Evolutionary conservation across 1,140 invertebrate species (phyloP), one percentile per base, ranked within the genome.

Genomic region (Calosoma granatense): DNA sequence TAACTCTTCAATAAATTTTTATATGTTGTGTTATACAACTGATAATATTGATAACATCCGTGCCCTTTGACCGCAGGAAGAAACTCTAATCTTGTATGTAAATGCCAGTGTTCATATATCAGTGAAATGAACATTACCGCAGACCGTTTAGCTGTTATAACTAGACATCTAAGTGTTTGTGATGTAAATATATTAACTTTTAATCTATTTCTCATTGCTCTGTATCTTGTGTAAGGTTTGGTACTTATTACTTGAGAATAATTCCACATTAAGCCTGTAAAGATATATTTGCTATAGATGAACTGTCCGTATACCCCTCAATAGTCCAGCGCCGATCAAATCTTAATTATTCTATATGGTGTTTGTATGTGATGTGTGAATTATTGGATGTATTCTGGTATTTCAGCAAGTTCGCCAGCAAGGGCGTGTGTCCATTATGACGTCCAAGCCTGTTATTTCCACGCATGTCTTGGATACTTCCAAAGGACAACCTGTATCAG

Each of bases 381-480:
- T n/a, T n/a, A n/a, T n/a, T n/a, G n/a, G n/a, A n/a, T n/a, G n/a
- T n/a, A n/a, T n/a, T n/a, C n/a, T 55, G 15, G 3, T 26, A 30
- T 55, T 55, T n/a, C 26, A 55, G 54, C 54, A 55, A 55, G 15
- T 30, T 6, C 23, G 54, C 20, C 54, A 55, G 39, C 22, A 11
- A 17, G 14, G 47, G 30, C 47, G 53, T 26, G 30, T 54, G 26
- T 55, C 54, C 17, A 54, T 55, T 53, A 55, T 43, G 36, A 20
- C 22, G 53, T n/a, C 30, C 21, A 62, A 59, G 55, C 56, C 65
- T 1, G 65, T 67, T 30, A 70, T 72, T 52, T 83, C 81, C 1
- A 85, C 84, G 1, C 81, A 86, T 62, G 81, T 86, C 1, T 66
- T 85, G 19, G 85, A 88, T 60, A 84, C 76, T 0, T 78, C 80